A percentile compares a stretch with the other conserved stretches of the same genome.
phyloP scores from a whole-genome alignment of 2,113 vertebrate species.

The Ctenomys sociabilis region DNA sequence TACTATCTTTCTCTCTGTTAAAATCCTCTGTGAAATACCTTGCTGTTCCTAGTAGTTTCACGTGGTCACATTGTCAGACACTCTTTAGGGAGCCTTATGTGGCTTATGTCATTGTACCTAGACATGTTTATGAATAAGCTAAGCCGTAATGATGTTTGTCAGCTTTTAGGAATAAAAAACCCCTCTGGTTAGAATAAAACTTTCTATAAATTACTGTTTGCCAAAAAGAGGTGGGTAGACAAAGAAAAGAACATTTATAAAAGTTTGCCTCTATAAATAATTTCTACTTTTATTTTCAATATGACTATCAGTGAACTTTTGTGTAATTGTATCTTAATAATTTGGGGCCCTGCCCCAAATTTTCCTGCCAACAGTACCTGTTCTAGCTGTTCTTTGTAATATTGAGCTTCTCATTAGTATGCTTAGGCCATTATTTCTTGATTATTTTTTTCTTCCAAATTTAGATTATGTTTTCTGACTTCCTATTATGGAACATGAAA shows the following conservation, averaged over 20 bases:
- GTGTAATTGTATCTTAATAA: neutral
- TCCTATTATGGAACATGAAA: neutral
- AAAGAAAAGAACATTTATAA: neutral
- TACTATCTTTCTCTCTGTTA: neutral
- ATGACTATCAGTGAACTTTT: neutral
- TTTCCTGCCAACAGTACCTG: neutral
- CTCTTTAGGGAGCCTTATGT: neutral
- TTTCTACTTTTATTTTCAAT: slow-evolving; percentile 34
- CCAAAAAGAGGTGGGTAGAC: accelerated
- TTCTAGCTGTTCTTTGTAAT: neutral
- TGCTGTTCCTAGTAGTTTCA: neutral
- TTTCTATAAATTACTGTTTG: neutral
- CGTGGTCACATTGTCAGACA: neutral
- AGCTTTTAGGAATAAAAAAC: slow-evolving; percentile 19
- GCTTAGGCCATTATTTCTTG: slow-evolving; percentile 7
- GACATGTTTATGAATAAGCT: neutral
- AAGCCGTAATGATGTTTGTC: neutral
- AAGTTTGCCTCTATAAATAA: neutral
- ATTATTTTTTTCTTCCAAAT: neutral
- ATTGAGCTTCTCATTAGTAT: neutral
- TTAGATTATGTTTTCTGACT: neutral
- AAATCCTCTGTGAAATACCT: neutral
- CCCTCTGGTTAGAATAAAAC: slow-evolving; percentile 17
- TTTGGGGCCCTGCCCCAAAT: neutral
- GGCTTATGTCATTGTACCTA: neutral